Base-by-base conservation (phyloP, 2,888 invertebrate species). In the Dichetophora obliterata region DNA sequence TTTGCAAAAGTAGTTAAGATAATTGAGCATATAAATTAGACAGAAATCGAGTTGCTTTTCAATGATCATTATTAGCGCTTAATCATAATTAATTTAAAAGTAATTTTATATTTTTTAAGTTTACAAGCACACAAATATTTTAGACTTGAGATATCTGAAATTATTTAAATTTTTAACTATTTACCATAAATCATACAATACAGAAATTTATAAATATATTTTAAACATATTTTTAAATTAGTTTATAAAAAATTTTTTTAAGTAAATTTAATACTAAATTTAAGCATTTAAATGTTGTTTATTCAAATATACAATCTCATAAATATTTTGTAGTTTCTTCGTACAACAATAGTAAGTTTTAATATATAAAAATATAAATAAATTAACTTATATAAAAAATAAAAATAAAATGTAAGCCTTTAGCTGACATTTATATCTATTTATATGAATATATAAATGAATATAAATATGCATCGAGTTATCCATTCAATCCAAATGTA, bases 21-120 rank as follows among this genome's bases (percentile, higher is more conserved):
- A 76, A 66, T 37, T 27, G 52, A 72, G 72, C 27, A 75, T 75
- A 61, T 70, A 37, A 37, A 70, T 61, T 22, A 61, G 63, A 77
- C 73, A 78, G 65, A 77, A 77, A 75, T 73, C 71, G 77, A 65
- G 52, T 66, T 54, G 66, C 75, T 75, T 57, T 63, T 59, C 75
- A 74, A 76, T 37, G 65, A 16, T 65, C 34, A 68, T 48, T 74
- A 48, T 66, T 75, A 57, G 59, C 70, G 59, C 70, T 48, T 72
- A 27, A 71, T 68, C 65, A 27, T 50, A 76, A 19, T 72, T 24
- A 75, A n/a, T 72, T 75, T 61, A 75, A 22, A 63, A 24, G 75
- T 50, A 37, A 74, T 31, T 76, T 8, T 57, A 50, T 48, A 68
- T 75, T 69, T 57, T 75, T 71, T 72, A 75, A 78, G 68, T 79